Evolutionary conservation across 2,888 invertebrate species (phyloP), one percentile per base, ranked within the genome.

Genomic region (Thymelicus lineola): DNA sequence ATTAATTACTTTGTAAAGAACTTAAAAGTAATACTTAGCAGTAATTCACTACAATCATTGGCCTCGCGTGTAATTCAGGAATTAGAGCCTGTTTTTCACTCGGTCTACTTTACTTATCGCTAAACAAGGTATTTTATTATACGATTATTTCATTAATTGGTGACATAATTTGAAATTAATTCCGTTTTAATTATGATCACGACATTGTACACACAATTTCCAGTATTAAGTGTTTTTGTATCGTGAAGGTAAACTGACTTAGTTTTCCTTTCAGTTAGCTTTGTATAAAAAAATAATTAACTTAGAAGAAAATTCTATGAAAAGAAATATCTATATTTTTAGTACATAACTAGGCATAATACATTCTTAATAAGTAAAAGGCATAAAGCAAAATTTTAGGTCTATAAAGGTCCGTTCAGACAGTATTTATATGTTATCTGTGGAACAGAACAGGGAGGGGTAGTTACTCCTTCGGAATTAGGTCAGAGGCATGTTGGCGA

Each of bases 151-250:
- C 35, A 63, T 53, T 63, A 63, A 63, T 63, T 63, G 20, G 12
- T 38, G 36, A 53, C 17, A 53, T 63, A 17, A 63, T 53, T 38
- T 53, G 63, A 63, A 53, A 17, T 53, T 63, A 53, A 63, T 63
- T 63, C 53, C 15, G 53, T 17, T 63, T 15, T 63, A 63, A 63
- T 63, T 15, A 53, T 38, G 38, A 53, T 63, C 63, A 63, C 63
- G 63, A 63, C 17, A 17, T 17, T 53, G 53, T n/a, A 12, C 7
- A 12, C 12, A 12, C 12, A 9, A 17, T 50, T 36, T 36, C 38
- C 28, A 36, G 15, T 36, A 50, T 50, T 36, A 63, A 50, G 12
- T 1, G 10, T 53, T 20, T 10, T 6, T 50, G 17, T 6, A 5
- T 53, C 53, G 46, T 50, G 36, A 63, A 50, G 62, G 62, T 36